phyloP scores from a whole-genome alignment of 1,140 invertebrate genomes.

The Sitophilus oryzae region DNA sequence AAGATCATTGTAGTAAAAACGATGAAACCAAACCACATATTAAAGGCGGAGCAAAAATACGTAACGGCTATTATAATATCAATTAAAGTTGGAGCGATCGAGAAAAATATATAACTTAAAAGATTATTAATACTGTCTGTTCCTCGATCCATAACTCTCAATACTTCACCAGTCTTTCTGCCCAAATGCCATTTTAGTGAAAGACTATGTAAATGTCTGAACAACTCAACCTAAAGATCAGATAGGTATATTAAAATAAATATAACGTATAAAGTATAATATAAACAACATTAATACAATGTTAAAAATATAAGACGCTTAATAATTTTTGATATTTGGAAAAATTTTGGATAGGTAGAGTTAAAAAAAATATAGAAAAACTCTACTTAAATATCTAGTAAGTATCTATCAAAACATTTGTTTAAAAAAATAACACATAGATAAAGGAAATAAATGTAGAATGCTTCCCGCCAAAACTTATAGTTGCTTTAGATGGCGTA shows the following conservation, averaged over 20 bases:
- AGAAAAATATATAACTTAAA: slow-evolving; percentile 81
- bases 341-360: no score
- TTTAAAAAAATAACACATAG: no score
- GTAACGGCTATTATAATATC: slow-evolving; percentile 91
- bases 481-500: no score
- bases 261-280: no score
- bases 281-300: no score
- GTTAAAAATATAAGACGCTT: no score
- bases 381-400: no score
- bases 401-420: no score
- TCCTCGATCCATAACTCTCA: slow-evolving; percentile 90
- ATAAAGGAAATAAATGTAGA: no score
- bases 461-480: no score
- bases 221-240: slow-evolving; percentile 67
- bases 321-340: no score
- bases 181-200: slow-evolving; percentile 86
- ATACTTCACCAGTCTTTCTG: slow-evolving; percentile 91
- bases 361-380: no score
- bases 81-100: slow-evolving; percentile 83
- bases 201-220: slow-evolving; percentile 78
- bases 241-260: slow-evolving; percentile 18
- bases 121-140: slow-evolving; percentile 92
- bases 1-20: slow-evolving; percentile 87
- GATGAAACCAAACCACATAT: slow-evolving; percentile 90
- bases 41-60: slow-evolving; percentile 83